Evolutionary conservation across 1,140 invertebrate genomes (phyloP), one percentile per base, ranked within the genome.

Genomic region (silkworm (Bombyx mori)): DNA sequence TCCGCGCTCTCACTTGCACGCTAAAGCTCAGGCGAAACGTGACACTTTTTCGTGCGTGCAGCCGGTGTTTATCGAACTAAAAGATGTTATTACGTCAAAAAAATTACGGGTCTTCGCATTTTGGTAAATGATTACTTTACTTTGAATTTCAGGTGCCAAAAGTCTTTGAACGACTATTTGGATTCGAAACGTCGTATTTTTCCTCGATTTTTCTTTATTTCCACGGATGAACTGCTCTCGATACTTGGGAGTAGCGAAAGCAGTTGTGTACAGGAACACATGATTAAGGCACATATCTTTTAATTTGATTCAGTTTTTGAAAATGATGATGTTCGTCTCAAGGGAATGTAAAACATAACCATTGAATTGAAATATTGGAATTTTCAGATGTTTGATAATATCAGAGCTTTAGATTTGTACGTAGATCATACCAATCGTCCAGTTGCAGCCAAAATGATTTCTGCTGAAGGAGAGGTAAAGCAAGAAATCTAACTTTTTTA

Each of bases 131-230:
- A 51, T 10, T 35, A 35, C 50, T 46, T 44, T 54, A 58, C 44
- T 56, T 52, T 51, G 42, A 44, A 42, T 63, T 56, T 56, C 12
- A 86, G 82, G 67, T 98, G 96, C 86, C 95, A 97, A 86, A 97
- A 97, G 77, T 96, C 95, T 1, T 86, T 98, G 48, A 95, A 94
- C 68, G 94, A 97, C 70, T 98, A 97, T 82, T 88, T 98, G 53
- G 95, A 96, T 73, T 92, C 92, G 1, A 98, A 97, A 84, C 88
- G 96, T 61, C 91, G 93, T 60, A 90, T 95, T 54, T 98, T 97
- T 77, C 95, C 96, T 43, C 82, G 97, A 67, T 98, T 98, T 84
- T 97, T 94, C 87, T 98, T 98, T 77, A 94, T 98, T 64, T 97
- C 96, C 7, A 96, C 97, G 60, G 96, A 97, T 75, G 97, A 98